Percentiles rank a stretch among this genome's conserved stretches.
Conservation (phyloP, 2,113 vertebrate species). For the Sapayoa aenigma region DNA sequence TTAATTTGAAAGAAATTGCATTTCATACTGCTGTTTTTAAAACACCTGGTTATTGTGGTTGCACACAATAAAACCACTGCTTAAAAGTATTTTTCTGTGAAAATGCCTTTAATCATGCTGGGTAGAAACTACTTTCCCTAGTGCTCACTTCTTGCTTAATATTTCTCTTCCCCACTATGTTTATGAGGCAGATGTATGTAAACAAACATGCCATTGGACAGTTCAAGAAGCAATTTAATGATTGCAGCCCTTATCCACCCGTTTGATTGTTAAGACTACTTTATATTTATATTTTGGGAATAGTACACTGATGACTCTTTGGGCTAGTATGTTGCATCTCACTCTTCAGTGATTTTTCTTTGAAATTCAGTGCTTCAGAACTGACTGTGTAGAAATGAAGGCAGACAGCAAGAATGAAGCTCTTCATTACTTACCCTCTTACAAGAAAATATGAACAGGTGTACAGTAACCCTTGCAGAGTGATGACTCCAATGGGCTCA, state of each 20-base stretch:
- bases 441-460: background rate
- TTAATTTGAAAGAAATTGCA: constrained; percentile 25
- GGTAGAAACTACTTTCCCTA: background rate
- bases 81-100: background rate
- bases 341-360: background rate
- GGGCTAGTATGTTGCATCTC: background rate
- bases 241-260: background rate
- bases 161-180: background rate
- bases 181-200: background rate
- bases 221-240: background rate
- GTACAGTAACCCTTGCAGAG: background rate
- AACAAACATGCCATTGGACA: background rate
- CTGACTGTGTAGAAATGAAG: background rate
- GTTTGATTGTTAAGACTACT: background rate
- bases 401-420: background rate
- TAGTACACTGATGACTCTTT: background rate
- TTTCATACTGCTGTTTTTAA: background rate
- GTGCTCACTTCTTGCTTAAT: background rate
- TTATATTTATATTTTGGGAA: background rate
- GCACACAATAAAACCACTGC: background rate
- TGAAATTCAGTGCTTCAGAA: background rate
- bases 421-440: background rate
- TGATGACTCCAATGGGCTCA: background rate
- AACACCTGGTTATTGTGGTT: background rate
- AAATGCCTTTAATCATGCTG: background rate